Evolutionary conservation across 1,140 invertebrate genomes (phyloP).

Genomic region (Littorina saxatilis): DNA sequence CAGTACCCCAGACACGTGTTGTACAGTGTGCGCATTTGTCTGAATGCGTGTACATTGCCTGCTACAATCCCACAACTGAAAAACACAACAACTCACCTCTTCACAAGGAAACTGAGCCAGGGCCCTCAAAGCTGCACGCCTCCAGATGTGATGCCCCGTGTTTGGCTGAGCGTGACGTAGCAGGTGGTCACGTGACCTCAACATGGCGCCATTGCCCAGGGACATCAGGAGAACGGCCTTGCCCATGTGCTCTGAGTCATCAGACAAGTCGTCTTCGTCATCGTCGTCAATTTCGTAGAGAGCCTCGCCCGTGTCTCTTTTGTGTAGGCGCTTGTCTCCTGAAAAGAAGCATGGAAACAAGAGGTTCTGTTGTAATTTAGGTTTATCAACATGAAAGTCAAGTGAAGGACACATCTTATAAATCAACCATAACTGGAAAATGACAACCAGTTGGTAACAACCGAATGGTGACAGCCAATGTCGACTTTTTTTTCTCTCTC

Average conservation of each 20-base stretch:
- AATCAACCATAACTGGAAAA: neutral
- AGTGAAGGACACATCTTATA: neutral
- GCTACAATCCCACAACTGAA: neutral
- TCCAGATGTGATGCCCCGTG: conserved; percentile 37
- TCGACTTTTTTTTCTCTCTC: no score
- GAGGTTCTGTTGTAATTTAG: neutral
- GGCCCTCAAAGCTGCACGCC: conserved; percentile 43
- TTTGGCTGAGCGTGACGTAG: conserved; percentile 43
- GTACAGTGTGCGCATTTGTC: neutral
- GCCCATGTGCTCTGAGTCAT: neutral
- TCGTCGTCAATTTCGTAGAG: neutral
- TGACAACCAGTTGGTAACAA: no score
- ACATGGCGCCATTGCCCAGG: conserved; percentile 49
- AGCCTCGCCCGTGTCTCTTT: neutral
- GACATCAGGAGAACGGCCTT: conserved; percentile 46
- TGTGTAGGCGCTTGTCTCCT: neutral
- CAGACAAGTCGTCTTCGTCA: neutral
- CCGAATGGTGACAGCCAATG: no score
- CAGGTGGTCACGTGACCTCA: conserved; percentile 39
- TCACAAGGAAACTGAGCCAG: conserved; percentile 49
- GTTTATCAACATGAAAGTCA: neutral
- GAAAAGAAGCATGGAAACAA: neutral
- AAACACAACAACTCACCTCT: conserved; percentile 34
- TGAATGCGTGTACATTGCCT: neutral
- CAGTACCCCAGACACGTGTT: neutral